A percentile compares a stretch with the other conserved stretches of the same genome.
Evolutionary conservation across 2,888 invertebrate genomes (phyloP).

Genomic region (Scaptomyza flava): DNA sequence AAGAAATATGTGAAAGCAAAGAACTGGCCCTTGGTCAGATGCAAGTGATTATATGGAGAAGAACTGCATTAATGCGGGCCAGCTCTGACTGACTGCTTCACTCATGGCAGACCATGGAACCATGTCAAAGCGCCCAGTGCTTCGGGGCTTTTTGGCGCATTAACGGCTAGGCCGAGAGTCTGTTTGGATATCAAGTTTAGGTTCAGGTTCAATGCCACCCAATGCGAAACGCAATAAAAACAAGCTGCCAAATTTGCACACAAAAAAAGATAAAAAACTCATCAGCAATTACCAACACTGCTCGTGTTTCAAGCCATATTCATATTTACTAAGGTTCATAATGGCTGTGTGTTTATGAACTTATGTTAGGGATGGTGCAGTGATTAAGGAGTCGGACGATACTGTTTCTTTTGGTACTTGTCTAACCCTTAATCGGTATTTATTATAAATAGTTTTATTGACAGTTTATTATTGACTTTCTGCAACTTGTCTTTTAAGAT

Average conservation of each 20-base stretch:
- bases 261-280: constrained; percentile 55
- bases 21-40: constrained; percentile 67
- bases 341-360: constrained; percentile 7
- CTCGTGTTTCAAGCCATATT: constrained; percentile 62
- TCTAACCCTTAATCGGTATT: neutral
- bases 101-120: constrained; percentile 4
- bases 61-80: constrained; percentile 18
- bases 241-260: constrained; percentile 67
- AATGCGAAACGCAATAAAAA: constrained; percentile 67
- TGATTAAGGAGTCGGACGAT: neutral
- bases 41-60: constrained; percentile 36
- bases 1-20: constrained; percentile 72
- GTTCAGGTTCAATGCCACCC: constrained; percentile 71
- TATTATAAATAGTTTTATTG: neutral
- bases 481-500: neutral
- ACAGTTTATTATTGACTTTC: neutral
- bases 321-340: neutral
- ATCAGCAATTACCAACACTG: constrained; percentile 74
- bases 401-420: neutral
- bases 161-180: constrained; percentile 59
- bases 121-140: constrained; percentile 36
- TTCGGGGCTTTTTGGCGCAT: constrained; percentile 70
- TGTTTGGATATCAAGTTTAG: constrained; percentile 9
- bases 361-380: constrained; percentile 34
- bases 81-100: constrained; percentile 16